Base-by-base conservation (phyloP, 2,797 vertebrate species). In the Eremophila alpestris region DNA sequence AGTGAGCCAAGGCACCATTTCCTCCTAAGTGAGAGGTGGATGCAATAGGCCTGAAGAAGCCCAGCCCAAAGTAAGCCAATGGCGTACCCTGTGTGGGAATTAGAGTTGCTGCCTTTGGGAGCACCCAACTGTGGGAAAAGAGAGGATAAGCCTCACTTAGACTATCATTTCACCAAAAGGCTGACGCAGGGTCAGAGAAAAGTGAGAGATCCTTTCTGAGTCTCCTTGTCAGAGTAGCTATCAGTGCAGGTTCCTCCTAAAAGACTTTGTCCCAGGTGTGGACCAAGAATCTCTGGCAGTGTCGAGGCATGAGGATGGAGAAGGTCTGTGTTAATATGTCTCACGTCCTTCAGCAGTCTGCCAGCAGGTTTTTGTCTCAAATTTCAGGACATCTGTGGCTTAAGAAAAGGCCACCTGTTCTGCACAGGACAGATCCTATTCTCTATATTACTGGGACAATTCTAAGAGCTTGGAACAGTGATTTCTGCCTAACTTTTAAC, bases 401-500 rank as follows among this genome's bases (percentile, higher is more conserved):
- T 87, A 71, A 86, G 79, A 79, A 68, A 58, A 81, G 79, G 20
- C 18, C 78, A 75, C 17, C 13, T 71, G 46, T 60, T 91, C 54
- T 52, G 54, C 34, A 74, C 21, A 17, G 14, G 22, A 3, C 13
- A 58, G 32, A 55, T 54, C 13, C 22, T 60, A 11, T 87, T 86
- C 82, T 75, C 38, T 64, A 36, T 32, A 18, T 81, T 23, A 58
- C 3, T 54, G 30, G 34, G 26, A 69, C n/a, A 78, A 79, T 15
- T 60, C 16, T 63, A 67, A 86, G 30, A 81, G 77, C 43, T 64
- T 65, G 24, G 11, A 93, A 60, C 18, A 65, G 8, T 26, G 52
- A 59, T 92, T 88, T 95, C 52, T 94, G 38, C 15, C 22, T 38
- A 79, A 62, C 18, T 84, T 96, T 83, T 79, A 55, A 23, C 5